phyloP scores from a whole-genome alignment of 2,113 vertebrate genomes.

The Poecile atricapillus region DNA sequence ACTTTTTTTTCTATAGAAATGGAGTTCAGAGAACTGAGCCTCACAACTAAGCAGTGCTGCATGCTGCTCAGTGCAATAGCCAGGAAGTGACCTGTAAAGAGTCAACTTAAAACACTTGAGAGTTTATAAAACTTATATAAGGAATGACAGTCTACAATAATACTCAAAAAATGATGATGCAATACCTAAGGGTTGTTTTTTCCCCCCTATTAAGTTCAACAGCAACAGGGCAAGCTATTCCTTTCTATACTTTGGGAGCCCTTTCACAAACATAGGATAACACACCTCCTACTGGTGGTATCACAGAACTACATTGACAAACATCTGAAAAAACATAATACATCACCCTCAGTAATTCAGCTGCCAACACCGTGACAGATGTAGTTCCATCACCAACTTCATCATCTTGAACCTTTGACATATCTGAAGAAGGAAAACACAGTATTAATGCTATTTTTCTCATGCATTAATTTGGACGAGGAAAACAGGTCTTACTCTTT shows the following conservation, averaged over 20 bases:
- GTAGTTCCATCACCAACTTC: slow-evolving; percentile 99
- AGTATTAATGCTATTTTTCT: background rate
- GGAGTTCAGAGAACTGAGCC: background rate
- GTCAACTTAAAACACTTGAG: background rate
- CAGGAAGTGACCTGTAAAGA: background rate
- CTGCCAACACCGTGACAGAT: slow-evolving; percentile 93
- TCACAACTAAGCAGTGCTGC: background rate
- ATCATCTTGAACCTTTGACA: slow-evolving; percentile 98
- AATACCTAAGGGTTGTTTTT: background rate
- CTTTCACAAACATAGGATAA: background rate
- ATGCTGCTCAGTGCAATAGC: background rate
- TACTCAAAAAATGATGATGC: rapidly evolving
- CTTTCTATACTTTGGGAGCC: background rate
- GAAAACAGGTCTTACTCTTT: background rate
- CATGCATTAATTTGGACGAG: background rate
- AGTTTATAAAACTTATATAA: background rate
- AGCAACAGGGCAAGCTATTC: background rate
- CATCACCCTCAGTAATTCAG: slow-evolving; percentile 90
- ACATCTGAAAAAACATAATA: background rate
- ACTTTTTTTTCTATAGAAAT: background rate
- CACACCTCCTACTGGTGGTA: background rate
- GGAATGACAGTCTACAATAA: background rate
- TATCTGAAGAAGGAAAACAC: slow-evolving; percentile 75
- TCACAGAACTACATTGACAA: background rate
- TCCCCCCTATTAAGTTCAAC: background rate